These are phyloP conservation scores for Delia radicum DNA, from an alignment of 1,140 invertebrate genomes.

Conservation along the genomic window DNA sequence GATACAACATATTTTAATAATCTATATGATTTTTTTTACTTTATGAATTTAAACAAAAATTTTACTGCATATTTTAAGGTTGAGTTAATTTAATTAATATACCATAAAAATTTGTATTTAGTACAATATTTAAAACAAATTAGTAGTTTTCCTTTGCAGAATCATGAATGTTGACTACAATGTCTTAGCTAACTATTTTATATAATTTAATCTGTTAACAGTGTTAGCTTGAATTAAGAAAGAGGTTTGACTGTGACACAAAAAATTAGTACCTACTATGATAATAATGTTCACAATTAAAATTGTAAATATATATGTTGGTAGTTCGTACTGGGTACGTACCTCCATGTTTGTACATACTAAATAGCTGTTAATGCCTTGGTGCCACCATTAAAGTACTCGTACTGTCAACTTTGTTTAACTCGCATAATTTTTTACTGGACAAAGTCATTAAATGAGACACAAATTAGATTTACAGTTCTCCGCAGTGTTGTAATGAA, in stretches of 20 bases:
- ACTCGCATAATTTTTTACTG: slow-evolving; percentile 29
- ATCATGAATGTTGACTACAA: background rate
- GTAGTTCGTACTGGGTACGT: background rate
- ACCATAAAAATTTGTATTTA: no score
- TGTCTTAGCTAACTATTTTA: background rate
- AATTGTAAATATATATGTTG: background rate
- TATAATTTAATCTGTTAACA: background rate
- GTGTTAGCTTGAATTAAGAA: background rate
- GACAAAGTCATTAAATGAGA: slow-evolving; percentile 56
- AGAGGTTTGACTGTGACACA: background rate
- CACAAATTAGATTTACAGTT: slow-evolving; percentile 55
- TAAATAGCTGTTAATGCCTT: background rate
- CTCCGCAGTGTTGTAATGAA: slow-evolving; percentile 45
- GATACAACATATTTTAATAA: no score
- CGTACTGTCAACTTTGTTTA: slow-evolving; percentile 16
- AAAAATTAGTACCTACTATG: background rate
- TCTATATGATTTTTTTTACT: no score
- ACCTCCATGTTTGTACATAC: background rate
- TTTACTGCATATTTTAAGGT: no score
- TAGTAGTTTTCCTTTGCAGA: no score
- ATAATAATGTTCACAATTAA: background rate
- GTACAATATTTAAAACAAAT: no score
- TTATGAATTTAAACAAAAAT: no score
- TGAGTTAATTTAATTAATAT: no score
- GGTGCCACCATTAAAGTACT: slow-evolving; percentile 1